A percentile compares a stretch with the other conserved stretches of the same genome.
Evolutionary conservation across 2,113 vertebrate genomes (phyloP).

Genomic region (Jaculus jaculus): DNA sequence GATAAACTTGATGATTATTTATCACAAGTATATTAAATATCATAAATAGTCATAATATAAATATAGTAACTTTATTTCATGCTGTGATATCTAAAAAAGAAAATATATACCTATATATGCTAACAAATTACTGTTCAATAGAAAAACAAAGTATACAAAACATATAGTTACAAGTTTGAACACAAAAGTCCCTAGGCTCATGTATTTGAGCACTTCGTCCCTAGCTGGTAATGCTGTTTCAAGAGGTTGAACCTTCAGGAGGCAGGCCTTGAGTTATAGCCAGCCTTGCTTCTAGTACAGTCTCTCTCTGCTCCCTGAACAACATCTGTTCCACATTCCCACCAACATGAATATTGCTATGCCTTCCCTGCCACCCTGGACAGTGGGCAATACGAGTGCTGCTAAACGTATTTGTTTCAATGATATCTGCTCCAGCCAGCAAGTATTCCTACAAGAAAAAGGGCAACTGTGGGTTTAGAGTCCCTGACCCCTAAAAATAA

Average conservation of each 20-base stretch:
- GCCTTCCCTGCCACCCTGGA: not conserved
- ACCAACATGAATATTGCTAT: not conserved
- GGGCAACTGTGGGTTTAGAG: not conserved
- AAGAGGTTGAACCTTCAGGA: not conserved
- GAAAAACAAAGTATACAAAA: not conserved
- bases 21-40: conserved; percentile 18
- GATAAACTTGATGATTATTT: not conserved
- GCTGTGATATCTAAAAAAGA: not conserved
- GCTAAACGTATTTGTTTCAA: conserved; percentile 99
- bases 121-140: not conserved
- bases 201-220: not conserved
- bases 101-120: not conserved
- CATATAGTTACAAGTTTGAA: not conserved
- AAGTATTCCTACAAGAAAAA: conserved; percentile 91
- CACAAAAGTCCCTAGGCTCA: not conserved
- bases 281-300: not conserved
- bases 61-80: not conserved
- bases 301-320: not conserved
- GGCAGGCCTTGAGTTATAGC: not conserved
- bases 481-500: not conserved
- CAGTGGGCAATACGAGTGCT: conserved; percentile 87
- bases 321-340: not conserved
- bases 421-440: conserved; percentile 94
- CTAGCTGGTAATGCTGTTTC: not conserved
- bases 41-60: not conserved